These are phyloP conservation scores for Crypturellus undulatus DNA, from an alignment of 2,113 vertebrate species.

Conservation along the genomic window DNA sequence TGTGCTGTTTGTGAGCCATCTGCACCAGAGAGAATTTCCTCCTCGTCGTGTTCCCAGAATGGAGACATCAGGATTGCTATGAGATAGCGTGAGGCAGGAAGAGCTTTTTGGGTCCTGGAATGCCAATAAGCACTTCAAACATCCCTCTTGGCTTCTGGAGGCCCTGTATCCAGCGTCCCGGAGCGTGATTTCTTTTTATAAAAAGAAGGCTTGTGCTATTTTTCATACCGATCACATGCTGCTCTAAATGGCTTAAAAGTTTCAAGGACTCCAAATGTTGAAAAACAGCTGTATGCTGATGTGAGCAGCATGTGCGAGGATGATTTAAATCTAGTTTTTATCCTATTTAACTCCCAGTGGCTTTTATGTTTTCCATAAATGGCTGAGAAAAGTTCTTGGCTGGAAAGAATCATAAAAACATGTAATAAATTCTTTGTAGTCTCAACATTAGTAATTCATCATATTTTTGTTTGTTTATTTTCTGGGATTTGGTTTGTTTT, in stretches of 20 bases:
- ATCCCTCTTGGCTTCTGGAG: conserved; percentile 65
- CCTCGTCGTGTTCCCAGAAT: conserved; percentile 33
- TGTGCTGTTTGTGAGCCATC: background rate
- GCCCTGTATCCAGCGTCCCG: conserved; percentile 52
- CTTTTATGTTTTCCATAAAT: conserved; percentile 80
- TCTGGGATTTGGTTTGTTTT: conserved; percentile 38
- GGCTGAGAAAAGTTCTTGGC: conserved; percentile 77
- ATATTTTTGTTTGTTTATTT: conserved; percentile 52
- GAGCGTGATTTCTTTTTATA: conserved; percentile 59
- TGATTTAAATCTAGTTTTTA: conserved; percentile 73
- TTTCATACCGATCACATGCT: conserved; percentile 69
- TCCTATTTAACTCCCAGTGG: conserved; percentile 76
- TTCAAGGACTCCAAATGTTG: conserved; percentile 62
- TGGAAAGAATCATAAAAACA: conserved; percentile 71
- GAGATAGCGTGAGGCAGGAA: conserved; percentile 29
- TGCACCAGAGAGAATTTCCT: conserved; percentile 26
- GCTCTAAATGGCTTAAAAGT: conserved; percentile 60
- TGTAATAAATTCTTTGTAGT: conserved; percentile 68
- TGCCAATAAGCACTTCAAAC: conserved; percentile 55
- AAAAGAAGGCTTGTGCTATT: conserved; percentile 64
- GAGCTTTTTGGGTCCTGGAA: conserved; percentile 37
- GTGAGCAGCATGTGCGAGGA: conserved; percentile 75
- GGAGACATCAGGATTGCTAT: background rate
- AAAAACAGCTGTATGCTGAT: conserved; percentile 78
- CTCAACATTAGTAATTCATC: conserved; percentile 31